Conservation (phyloP, 1,140 invertebrate species). For the Gryon sp. region DNA sequence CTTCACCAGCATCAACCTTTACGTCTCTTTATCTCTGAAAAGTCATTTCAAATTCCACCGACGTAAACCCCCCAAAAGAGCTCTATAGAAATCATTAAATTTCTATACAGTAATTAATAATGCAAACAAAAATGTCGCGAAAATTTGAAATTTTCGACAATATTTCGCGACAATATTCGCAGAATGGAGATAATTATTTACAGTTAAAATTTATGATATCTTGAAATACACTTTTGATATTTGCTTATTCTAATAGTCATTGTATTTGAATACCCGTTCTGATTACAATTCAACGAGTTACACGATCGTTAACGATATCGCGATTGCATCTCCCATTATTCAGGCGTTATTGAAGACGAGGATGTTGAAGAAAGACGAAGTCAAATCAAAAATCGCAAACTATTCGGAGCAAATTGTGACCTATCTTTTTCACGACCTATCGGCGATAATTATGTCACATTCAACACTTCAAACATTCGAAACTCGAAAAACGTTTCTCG, state of each 20-base stretch:
- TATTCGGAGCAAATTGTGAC: slow-evolving; percentile 18
- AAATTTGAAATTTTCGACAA: too few species aligned
- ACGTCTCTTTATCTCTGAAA: too few species aligned
- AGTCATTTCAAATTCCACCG: too few species aligned
- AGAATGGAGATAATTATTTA: too few species aligned
- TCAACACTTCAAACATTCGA: slow-evolving; percentile 20
- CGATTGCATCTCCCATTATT: slow-evolving; percentile 6
- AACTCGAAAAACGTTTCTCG: neutral
- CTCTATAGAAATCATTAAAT: too few species aligned
- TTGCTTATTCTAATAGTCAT: slow-evolving; percentile 6
- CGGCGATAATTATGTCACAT: slow-evolving; percentile 26
- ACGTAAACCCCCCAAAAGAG: too few species aligned
- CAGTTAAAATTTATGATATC: too few species aligned
- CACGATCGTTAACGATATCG: slow-evolving; percentile 19
- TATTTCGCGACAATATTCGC: too few species aligned
- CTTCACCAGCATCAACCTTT: too few species aligned
- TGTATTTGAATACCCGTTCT: slow-evolving; percentile 11
- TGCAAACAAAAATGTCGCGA: too few species aligned
- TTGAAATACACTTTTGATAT: too few species aligned
- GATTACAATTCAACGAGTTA: slow-evolving; percentile 13
- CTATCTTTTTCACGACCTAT: slow-evolving; percentile 7
- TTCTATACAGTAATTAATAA: too few species aligned
- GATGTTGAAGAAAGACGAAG: slow-evolving; percentile 10
- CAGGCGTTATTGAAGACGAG: slow-evolving; percentile 4
- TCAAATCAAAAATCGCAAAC: slow-evolving; percentile 17